These are phyloP conservation scores for Todiramphus saurophagus DNA, from an alignment of 2,113 vertebrate genomes.

Conservation along the genomic window DNA sequence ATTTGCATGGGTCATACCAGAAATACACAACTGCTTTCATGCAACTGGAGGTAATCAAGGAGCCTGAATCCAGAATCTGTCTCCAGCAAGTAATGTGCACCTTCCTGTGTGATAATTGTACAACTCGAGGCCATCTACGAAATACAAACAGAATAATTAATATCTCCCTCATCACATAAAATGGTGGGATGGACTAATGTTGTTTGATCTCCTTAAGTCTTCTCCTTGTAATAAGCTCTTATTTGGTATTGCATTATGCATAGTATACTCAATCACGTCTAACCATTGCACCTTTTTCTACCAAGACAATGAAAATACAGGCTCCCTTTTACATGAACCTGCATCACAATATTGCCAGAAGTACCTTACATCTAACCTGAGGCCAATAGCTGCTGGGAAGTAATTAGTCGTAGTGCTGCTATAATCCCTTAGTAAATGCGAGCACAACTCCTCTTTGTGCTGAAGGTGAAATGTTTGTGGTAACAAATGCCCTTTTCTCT, in stretches of 20 bases:
- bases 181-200: slow-evolving; percentile 40
- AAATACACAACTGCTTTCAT: background rate
- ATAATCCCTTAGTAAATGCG: slow-evolving; percentile 75
- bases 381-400: slow-evolving; percentile 76
- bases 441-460: slow-evolving; percentile 69
- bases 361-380: slow-evolving; percentile 72
- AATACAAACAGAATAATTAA: slow-evolving; percentile 59
- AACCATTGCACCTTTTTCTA: background rate
- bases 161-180: slow-evolving; percentile 36
- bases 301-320: slow-evolving; percentile 13
- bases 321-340: slow-evolving; percentile 45
- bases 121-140: slow-evolving; percentile 12
- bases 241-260: slow-evolving; percentile 53
- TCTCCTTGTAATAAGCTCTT: slow-evolving; percentile 52
- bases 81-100: slow-evolving; percentile 8
- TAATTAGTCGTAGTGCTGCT: slow-evolving; percentile 75
- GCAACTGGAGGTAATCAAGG: background rate
- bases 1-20: background rate
- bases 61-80: background rate
- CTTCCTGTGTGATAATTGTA: slow-evolving; percentile 36
- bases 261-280: slow-evolving; percentile 12
- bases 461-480: slow-evolving; percentile 78
- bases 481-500: slow-evolving; percentile 76
- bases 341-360: slow-evolving; percentile 50
- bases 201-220: slow-evolving; percentile 40